Base-by-base conservation (phyloP, 2,888 invertebrate genomes). In the Drosophila siamana region DNA sequence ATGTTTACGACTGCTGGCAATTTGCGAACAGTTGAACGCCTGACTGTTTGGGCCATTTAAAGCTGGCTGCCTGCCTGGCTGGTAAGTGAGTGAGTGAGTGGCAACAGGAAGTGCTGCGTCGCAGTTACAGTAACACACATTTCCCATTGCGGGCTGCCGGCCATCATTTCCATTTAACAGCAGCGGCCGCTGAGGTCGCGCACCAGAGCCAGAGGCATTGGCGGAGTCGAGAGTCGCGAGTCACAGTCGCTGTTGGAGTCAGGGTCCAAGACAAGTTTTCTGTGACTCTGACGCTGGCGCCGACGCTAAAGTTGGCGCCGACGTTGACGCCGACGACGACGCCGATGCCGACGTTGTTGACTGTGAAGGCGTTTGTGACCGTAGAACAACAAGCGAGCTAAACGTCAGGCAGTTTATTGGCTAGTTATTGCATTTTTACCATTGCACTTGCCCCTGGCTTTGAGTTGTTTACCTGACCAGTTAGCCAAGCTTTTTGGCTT, bases 371-470 rank as follows among this genome's bases (percentile, higher is more conserved):
- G 75, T 54, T 70, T 63, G 36, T 61, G 48, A 63, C 63, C 43
- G 30, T 13, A 71, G 67, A 26, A 30, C 11, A 30, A 30, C 13
- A 38, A 48, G 73, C 19, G 19, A 19, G 19, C n/a, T n/a, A n/a
- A n/a, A n/a, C n/a, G n/a, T n/a, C n/a, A n/a, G n/a, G n/a, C 65
- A 69, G 48, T 81, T 81, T 74, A 67, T 46, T 67, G 59, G 63
- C 63, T 78, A 22, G 54, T 67, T 74, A 78, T 69, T 61, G 78
- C 68, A 60, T 56, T 80, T 54, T 63, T 57, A 74, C 71, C 88
- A 84, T 63, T 86, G 82, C 79, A 74, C 83, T 88, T 85, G 89
- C 89, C 89, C 89, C 86, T 85, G 89, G 89, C 89, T 82, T 85
- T 86, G 85, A 81, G 85, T 64, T 81, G 71, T 69, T 70, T 74